Percentiles rank a stretch among this genome's conserved stretches.
Conservation (phyloP, 2,888 invertebrate genomes). For the Chymomyza caudatula region DNA sequence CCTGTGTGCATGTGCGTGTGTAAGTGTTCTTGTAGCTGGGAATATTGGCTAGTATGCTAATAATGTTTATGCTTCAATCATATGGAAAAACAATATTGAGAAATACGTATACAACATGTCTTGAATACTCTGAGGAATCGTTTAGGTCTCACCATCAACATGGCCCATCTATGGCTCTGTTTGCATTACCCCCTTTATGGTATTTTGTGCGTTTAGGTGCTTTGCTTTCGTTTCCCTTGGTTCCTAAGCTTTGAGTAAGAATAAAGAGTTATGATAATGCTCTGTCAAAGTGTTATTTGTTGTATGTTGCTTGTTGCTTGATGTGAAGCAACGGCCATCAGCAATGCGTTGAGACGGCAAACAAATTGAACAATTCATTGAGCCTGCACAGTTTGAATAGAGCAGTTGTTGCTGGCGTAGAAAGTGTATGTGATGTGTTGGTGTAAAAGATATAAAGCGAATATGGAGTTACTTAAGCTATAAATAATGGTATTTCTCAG, state of each 20-base stretch:
- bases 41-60: constrained; percentile 40
- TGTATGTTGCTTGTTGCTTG: constrained; percentile 28
- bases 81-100: constrained; percentile 56
- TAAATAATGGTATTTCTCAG: neutral
- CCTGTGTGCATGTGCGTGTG: neutral
- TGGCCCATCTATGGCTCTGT: constrained; percentile 16
- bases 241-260: neutral
- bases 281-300: constrained; percentile 45
- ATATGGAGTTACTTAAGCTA: neutral
- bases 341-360: constrained; percentile 29
- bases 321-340: constrained; percentile 6
- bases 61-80: constrained; percentile 59
- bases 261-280: constrained; percentile 44
- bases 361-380: constrained; percentile 37
- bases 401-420: neutral
- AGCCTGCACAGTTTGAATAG: constrained; percentile 6
- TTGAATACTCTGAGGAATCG: neutral
- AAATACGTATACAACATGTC: constrained; percentile 30
- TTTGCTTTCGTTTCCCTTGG: neutral
- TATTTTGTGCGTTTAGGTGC: neutral
- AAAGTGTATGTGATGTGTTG: neutral
- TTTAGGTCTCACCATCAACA: neutral
- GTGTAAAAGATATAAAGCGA: neutral
- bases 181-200: constrained; percentile 21
- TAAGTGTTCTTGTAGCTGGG: neutral